Conservation (phyloP, 2,797 vertebrate species). For the Enteromius fasciolatus region DNA sequence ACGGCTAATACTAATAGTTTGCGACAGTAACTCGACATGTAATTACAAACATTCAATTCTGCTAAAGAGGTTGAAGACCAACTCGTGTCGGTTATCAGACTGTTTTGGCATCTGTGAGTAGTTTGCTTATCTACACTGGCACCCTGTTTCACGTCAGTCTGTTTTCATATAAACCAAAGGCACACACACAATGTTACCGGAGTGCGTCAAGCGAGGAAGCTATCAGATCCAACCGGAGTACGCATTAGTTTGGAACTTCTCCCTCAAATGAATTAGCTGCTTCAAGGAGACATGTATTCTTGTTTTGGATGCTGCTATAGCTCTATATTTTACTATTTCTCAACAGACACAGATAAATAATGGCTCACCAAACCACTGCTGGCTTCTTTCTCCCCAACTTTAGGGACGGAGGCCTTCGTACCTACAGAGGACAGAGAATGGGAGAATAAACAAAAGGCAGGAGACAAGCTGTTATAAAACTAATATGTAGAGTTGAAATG, state of each 20-base stretch:
- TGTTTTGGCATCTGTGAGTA: constrained; percentile 5
- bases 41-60: constrained; percentile 43
- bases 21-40: constrained; percentile 33
- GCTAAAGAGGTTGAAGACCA: constrained; percentile 29
- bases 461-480: background rate
- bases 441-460: constrained; percentile 9
- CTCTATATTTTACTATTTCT: background rate
- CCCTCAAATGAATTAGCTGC: background rate
- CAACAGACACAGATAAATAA: background rate
- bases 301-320: background rate
- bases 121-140: constrained; percentile 24
- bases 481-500: constrained; percentile 6
- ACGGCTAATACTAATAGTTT: constrained; percentile 42
- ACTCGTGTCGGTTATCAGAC: constrained; percentile 30
- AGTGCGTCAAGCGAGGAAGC: constrained; percentile 14
- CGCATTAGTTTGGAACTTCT: background rate
- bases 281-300: background rate
- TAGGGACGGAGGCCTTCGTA: constrained; percentile 67
- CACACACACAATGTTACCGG: constrained; percentile 1
- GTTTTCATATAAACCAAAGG: constrained; percentile 25
- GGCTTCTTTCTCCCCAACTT: constrained; percentile 73
- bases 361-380: constrained; percentile 75
- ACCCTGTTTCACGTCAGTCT: constrained; percentile 17
- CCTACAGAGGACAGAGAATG: constrained; percentile 62
- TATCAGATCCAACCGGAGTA: background rate